phyloP scores from a whole-genome alignment of 1,140 invertebrate genomes.

The Cyclina sinensis region DNA sequence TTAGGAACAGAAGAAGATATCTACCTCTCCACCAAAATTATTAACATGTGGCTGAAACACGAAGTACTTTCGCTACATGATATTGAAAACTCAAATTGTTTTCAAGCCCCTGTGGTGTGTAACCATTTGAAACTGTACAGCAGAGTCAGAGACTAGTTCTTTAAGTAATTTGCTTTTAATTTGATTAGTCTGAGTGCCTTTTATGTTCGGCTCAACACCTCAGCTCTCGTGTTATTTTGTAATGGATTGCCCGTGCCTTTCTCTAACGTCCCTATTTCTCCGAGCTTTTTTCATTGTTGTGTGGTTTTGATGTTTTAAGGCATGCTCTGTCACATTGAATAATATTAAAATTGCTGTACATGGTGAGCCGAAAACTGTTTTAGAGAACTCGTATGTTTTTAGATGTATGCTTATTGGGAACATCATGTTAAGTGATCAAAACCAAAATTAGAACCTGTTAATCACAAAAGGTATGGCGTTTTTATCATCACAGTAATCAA shows the following conservation, averaged over 20 bases:
- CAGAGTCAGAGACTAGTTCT: slow-evolving; percentile 56
- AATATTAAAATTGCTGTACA: slow-evolving; percentile 1
- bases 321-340: background rate
- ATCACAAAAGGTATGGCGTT: no score
- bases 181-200: slow-evolving; percentile 65
- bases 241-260: slow-evolving; percentile 48
- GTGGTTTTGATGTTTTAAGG: slow-evolving; percentile 20
- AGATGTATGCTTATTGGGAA: background rate
- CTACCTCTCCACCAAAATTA: no score
- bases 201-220: slow-evolving; percentile 63
- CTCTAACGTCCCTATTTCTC: background rate
- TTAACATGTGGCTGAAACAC: no score
- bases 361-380: background rate
- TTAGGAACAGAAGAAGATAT: no score
- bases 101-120: slow-evolving; percentile 5
- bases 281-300: background rate
- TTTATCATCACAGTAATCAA: no score
- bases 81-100: no score
- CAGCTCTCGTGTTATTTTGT: slow-evolving; percentile 46
- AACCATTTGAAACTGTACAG: slow-evolving; percentile 19
- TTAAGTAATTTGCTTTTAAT: slow-evolving; percentile 71
- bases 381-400: background rate
- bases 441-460: no score
- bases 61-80: no score
- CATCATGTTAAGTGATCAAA: no score